Conservation (phyloP, 2,113 vertebrate species). For the Ailuropoda melanoleuca region DNA sequence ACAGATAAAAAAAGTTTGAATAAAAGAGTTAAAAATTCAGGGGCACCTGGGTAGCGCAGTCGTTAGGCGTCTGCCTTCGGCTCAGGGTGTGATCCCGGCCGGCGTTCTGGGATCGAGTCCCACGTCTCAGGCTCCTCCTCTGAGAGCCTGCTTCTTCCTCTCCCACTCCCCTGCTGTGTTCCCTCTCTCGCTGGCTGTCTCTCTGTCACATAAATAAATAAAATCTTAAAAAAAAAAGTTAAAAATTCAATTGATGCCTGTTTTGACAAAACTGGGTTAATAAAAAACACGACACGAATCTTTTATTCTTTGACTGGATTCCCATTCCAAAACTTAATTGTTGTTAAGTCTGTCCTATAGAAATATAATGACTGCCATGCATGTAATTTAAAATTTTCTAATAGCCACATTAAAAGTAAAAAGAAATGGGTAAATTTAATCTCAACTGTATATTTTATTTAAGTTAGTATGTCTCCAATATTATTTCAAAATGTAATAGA, state of each 20-base stretch:
- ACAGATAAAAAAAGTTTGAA: neutral
- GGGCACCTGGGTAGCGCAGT: no score
- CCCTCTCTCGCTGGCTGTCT: no score
- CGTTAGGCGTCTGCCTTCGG: no score
- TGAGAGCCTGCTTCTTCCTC: no score
- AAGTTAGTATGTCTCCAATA: neutral
- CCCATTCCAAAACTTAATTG: neutral
- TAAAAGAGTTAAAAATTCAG: neutral
- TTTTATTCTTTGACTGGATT: neutral
- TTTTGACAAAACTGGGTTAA: neutral
- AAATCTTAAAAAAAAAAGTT: no score
- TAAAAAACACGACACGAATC: neutral
- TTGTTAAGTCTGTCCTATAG: neutral
- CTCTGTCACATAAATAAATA: no score
- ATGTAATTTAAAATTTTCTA: constrained; percentile 4
- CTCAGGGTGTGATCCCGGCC: no score
- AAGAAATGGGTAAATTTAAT: neutral
- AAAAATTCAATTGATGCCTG: neutral
- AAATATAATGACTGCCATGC: neutral
- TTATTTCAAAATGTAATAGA: constrained; percentile 13
- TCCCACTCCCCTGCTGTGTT: no score
- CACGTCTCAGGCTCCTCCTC: no score
- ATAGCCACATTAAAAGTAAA: neutral
- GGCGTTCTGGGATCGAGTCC: no score
- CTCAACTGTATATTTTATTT: neutral